These are phyloP conservation scores for Pomacea canaliculata DNA, from an alignment of 2,888 invertebrate genomes.

Conservation along the genomic window DNA sequence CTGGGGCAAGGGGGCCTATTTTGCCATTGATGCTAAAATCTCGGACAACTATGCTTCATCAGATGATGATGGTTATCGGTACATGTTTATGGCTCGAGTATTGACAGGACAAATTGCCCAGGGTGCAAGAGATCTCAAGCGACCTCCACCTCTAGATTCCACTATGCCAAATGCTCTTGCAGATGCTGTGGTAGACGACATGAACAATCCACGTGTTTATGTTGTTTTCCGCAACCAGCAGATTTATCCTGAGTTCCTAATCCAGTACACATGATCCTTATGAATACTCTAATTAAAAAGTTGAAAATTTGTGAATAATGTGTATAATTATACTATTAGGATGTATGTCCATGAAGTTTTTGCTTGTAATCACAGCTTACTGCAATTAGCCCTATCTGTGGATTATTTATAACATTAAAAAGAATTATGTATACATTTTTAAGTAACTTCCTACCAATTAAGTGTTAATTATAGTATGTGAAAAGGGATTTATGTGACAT, in stretches of 20 bases:
- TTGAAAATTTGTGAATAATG: not conserved
- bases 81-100: constrained; percentile 57
- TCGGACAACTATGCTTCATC: constrained; percentile 46
- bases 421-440: too few relatives aligned
- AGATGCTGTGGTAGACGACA: constrained; percentile 58
- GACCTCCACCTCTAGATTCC: constrained; percentile 50
- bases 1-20: constrained; percentile 52
- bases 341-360: not conserved
- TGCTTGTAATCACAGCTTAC: not conserved
- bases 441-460: too few relatives aligned
- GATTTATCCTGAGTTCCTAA: constrained; percentile 62
- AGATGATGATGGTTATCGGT: constrained; percentile 39
- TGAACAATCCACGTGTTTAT: constrained; percentile 50
- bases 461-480: too few relatives aligned
- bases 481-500: too few relatives aligned
- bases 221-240: constrained; percentile 59
- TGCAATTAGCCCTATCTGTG: too few relatives aligned
- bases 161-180: constrained; percentile 39
- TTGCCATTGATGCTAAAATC: constrained; percentile 48
- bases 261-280: constrained; percentile 40
- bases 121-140: constrained; percentile 43
- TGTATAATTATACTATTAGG: not conserved
- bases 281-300: not conserved
- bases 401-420: too few relatives aligned
- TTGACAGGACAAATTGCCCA: constrained; percentile 50